phyloP scores from a whole-genome alignment of 2,797 vertebrate genomes.

The Xyrichtys novacula region DNA sequence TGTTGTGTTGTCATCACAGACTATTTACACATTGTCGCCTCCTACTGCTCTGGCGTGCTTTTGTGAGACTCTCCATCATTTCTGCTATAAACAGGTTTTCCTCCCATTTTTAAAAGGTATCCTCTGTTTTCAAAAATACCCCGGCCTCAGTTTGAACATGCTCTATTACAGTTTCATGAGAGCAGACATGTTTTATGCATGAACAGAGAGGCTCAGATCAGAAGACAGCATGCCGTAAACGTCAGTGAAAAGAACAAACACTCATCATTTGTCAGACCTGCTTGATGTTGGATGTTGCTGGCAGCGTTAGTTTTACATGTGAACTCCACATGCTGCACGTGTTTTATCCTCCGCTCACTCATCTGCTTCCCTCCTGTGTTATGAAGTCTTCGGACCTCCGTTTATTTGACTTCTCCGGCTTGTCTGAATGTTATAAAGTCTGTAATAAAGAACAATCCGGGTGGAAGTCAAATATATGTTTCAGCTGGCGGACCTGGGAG shows the following conservation, averaged over 20 bases:
- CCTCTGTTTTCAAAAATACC: no score
- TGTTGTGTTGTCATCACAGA: no score
- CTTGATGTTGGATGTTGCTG: neutral
- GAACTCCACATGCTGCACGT: slow-evolving; percentile 16
- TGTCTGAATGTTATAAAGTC: slow-evolving; percentile 34
- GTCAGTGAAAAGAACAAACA: neutral
- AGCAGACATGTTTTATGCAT: no score
- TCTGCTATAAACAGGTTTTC: no score
- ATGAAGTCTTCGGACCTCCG: neutral
- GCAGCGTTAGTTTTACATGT: slow-evolving; percentile 1
- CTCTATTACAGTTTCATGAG: no score
- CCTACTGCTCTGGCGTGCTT: no score
- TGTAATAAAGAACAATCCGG: slow-evolving; percentile 36
- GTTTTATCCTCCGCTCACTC: slow-evolving; percentile 9
- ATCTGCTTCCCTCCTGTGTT: slow-evolving; percentile 16
- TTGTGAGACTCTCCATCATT: no score
- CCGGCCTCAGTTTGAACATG: no score
- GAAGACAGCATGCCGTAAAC: neutral
- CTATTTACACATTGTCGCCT: no score
- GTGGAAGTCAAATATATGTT: slow-evolving; percentile 36
- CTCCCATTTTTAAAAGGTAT: no score
- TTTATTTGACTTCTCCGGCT: slow-evolving; percentile 20
- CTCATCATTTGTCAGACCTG: neutral
- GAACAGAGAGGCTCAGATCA: neutral
- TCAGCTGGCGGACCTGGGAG: slow-evolving; percentile 25